Evolutionary conservation across 2,888 invertebrate genomes (phyloP).

Genomic region (Chrysomela aeneicollis): DNA sequence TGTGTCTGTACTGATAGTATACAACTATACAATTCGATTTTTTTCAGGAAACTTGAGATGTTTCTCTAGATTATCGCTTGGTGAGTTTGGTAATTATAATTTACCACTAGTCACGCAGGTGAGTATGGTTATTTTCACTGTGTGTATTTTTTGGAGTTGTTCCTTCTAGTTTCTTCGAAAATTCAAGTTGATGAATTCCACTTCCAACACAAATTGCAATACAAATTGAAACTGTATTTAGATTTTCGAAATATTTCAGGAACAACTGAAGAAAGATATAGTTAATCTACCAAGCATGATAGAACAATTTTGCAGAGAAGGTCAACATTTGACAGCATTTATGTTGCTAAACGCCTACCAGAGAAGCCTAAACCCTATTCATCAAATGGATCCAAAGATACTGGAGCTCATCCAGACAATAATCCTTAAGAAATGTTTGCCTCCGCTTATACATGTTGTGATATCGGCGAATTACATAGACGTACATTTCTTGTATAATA

Average conservation of each 20-base stretch:
- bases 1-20: background rate
- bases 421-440: conserved; percentile 45
- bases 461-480: conserved; percentile 50
- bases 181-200: too few species aligned
- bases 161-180: too few species aligned
- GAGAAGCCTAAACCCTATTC: conserved; percentile 33
- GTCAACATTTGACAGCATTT: conserved; percentile 49
- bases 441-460: conserved; percentile 55
- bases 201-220: too few species aligned
- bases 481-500: conserved; percentile 26
- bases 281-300: conserved; percentile 43
- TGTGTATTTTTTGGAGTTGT: too few species aligned
- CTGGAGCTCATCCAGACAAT: conserved; percentile 5
- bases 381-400: background rate
- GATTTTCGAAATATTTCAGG: background rate
- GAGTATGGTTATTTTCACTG: background rate
- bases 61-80: conserved; percentile 18
- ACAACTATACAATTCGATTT: background rate
- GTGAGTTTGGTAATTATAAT: conserved; percentile 16
- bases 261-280: conserved; percentile 40
- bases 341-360: conserved; percentile 45
- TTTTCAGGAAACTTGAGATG: conserved; percentile 34
- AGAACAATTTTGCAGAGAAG: conserved; percentile 48
- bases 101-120: conserved; percentile 23
- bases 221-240: too few species aligned